phyloP scores from a whole-genome alignment of 2,113 vertebrate species.

The Perognathus longimembris region DNA sequence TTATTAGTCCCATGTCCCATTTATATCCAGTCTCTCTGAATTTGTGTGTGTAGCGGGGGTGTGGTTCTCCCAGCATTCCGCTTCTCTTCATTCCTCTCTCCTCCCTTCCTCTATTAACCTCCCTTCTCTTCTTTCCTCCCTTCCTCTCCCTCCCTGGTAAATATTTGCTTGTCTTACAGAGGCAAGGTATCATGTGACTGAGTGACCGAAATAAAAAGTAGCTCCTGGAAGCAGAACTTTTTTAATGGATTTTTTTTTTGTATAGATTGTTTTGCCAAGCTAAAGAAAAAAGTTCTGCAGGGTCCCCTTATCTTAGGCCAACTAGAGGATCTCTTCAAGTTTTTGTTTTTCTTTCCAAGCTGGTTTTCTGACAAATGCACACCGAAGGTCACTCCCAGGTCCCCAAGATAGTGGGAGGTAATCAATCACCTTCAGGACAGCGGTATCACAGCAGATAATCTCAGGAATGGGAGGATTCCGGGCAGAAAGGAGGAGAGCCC shows the following conservation, averaged over 20 bases:
- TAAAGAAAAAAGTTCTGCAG: conserved; percentile 16
- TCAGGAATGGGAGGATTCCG: background rate
- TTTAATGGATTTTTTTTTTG: conserved; percentile 64
- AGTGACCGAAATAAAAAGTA: conserved; percentile 22
- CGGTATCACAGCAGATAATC: conserved; percentile 52
- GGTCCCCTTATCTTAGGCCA: conserved; percentile 67
- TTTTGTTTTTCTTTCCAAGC: conserved; percentile 66
- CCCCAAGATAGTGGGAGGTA: conserved; percentile 56
- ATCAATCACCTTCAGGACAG: background rate
- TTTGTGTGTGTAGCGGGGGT: too few species aligned
- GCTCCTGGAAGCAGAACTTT: conserved; percentile 67
- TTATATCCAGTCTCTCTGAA: background rate
- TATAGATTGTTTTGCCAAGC: conserved; percentile 65
- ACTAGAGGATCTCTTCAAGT: background rate
- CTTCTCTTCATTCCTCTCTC: background rate
- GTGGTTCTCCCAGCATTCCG: background rate
- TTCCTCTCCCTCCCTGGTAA: background rate
- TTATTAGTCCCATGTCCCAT: background rate
- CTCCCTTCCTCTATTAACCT: background rate
- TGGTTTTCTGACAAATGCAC: conserved; percentile 74
- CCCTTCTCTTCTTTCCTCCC: conserved; percentile 5
- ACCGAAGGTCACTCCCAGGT: conserved; percentile 66
- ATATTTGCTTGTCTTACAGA: conserved; percentile 15
- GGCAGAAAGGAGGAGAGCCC: background rate
- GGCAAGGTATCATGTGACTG: background rate